Percentiles rank a stretch among this genome's conserved stretches.
Conservation (phyloP, 1,140 invertebrate genomes). For the Penaeus japonicus region DNA sequence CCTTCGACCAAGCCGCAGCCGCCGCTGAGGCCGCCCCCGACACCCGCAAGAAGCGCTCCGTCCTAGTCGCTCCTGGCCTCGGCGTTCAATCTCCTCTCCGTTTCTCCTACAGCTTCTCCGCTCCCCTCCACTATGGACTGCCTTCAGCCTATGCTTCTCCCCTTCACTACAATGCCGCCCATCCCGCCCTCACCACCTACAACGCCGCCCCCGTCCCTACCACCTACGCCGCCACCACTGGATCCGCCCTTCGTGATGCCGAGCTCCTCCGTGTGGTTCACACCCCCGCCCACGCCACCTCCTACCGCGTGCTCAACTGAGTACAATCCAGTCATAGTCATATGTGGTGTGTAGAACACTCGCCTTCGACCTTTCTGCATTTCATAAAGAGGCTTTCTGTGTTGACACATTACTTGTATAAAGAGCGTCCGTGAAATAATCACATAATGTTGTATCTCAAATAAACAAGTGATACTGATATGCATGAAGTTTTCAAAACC, state of each 20-base stretch:
- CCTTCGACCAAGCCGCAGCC: slow-evolving; percentile 37
- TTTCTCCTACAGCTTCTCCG: background rate
- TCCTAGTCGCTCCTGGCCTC: background rate
- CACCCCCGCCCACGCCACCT: too few relatives aligned
- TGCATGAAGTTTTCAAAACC: too few relatives aligned
- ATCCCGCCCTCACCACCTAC: background rate
- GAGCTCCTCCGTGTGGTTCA: too few relatives aligned
- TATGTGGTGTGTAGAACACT: too few relatives aligned
- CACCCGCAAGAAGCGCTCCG: slow-evolving; percentile 17
- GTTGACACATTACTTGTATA: too few relatives aligned
- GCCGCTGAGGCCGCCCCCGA: slow-evolving; percentile 25
- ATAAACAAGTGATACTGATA: too few relatives aligned
- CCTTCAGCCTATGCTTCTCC: background rate
- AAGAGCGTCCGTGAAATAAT: too few relatives aligned
- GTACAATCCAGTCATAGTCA: too few relatives aligned
- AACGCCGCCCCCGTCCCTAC: background rate
- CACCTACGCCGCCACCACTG: background rate
- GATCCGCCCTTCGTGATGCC: background rate
- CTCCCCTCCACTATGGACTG: background rate
- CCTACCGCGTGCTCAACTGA: too few relatives aligned
- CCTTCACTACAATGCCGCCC: background rate
- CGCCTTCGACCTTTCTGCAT: too few relatives aligned
- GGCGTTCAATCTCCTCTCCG: background rate
- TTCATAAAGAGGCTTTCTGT: too few relatives aligned
- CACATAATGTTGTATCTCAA: too few relatives aligned